Evolutionary conservation across 2,113 vertebrate genomes (phyloP), one percentile per base, ranked within the genome.

Genomic region (Hirundichthys speculiger): DNA sequence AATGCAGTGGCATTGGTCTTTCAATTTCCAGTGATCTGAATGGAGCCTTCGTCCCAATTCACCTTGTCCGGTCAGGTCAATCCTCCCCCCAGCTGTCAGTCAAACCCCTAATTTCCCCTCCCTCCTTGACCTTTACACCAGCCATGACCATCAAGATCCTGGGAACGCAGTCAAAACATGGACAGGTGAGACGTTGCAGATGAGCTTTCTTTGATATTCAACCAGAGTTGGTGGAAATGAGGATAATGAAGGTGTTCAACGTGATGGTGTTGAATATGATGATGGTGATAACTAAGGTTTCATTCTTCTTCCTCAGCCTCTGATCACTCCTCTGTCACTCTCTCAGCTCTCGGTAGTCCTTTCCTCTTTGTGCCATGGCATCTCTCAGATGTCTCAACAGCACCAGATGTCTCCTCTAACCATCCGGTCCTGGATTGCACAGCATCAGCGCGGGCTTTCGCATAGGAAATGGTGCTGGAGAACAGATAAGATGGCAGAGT

Each of bases 71-170:
- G 1, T 22, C 55, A 1, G 3, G n/a, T n/a, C 63, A 42, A 15
- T 40, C 13, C 30, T 56, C 47, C 30, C 2, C 39, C 20, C 73
- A 61, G 57, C 82, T 91, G 68, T 84, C 84, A 0, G 41, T 91
- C 73, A 88, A 73, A 50, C 16, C 40, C 11, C 78, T 86, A 45
- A 7, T 20, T 13, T 42, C 60, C n/a, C 69, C 64, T 18, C n/a
- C 59, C 5, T 13, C 45, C 9, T 13, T 45, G 11, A 47, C 56
- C 41, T 77, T 57, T 3, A 66, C 20, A 4, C 83, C 82, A 0
- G 80, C 76, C 52, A 83, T 89, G 85, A 85, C 80, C 38, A 66
- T 91, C 64, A 80, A 25, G 41, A 38, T 85, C 41, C 53, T 79
- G 57, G 71, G 76, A 7, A 43, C 34, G 4, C n/a, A 12, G 14